Evolutionary conservation across 2,113 vertebrate species (phyloP).

Genomic region (Pachycephala philippinensis): DNA sequence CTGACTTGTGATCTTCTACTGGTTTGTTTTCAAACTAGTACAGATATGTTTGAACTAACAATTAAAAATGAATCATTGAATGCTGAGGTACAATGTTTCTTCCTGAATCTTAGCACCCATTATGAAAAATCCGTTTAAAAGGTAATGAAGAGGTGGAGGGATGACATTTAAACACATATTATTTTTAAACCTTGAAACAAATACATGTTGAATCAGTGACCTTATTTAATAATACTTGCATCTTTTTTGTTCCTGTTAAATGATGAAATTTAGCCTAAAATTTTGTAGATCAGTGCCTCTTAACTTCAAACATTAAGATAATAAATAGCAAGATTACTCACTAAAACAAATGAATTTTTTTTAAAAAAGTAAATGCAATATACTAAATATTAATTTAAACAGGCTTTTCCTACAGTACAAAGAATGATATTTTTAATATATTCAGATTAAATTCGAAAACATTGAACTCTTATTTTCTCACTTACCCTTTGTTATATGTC

Average conservation of each 20-base stretch:
- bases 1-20: too few relatives aligned
- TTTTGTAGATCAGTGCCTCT: neutral
- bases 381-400: neutral
- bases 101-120: neutral
- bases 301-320: neutral
- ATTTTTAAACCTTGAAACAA: neutral
- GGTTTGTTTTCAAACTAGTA: too few relatives aligned
- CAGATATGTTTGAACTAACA: neutral
- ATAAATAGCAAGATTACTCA: neutral
- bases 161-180: neutral
- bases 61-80: neutral
- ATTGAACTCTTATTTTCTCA: neutral
- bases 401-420: neutral
- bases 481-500: neutral
- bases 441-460: neutral
- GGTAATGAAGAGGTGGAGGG: neutral
- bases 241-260: neutral
- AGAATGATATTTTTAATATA: neutral
- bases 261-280: neutral
- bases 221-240: neutral
- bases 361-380: neutral
- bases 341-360: neutral
- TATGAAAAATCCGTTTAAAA: neutral
- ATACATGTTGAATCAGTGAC: neutral
- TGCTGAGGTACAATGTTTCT: neutral